Base-by-base conservation (phyloP, 1,140 invertebrate species). In the Euborellia annulipes region DNA sequence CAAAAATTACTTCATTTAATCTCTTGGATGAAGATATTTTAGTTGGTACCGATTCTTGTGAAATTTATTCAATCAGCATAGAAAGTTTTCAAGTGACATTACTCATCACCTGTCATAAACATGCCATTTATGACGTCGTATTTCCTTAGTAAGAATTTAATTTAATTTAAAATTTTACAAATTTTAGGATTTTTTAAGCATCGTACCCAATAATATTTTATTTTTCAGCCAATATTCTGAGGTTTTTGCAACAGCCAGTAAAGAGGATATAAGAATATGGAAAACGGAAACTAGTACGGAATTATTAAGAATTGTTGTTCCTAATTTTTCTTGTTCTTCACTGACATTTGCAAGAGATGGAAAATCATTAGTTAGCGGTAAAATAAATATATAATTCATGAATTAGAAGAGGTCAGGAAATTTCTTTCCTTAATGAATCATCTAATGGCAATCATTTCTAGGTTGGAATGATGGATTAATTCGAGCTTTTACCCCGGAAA, bases 391-490 rank as follows among this genome's bases (percentile, higher is more conserved):
- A 22, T 19, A 43, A 7, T n/a, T n/a, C n/a, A n/a, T n/a, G n/a
- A n/a, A n/a, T n/a, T n/a, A n/a, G n/a, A n/a, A n/a, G n/a, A n/a
- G n/a, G n/a, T n/a, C n/a, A n/a, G n/a, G n/a, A n/a, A n/a, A n/a
- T n/a, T n/a, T n/a, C n/a, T n/a, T n/a, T n/a, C n/a, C n/a, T n/a
- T n/a, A n/a, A n/a, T n/a, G n/a, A n/a, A n/a, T n/a, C n/a, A n/a
- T n/a, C n/a, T n/a, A n/a, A n/a, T n/a, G n/a, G n/a, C n/a, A n/a
- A n/a, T n/a, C n/a, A n/a, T n/a, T 19, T 13, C 13, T 54, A 70
- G 76, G 69, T 1, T 93, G 88, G 88, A 83, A 87, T 62, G 88
- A 93, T 69, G 87, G 87, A 30, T 76, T 78, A 53, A 87, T 91
- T 46, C 69, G 88, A 47, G 75, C 82, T 3, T 91, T 89, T 57